phyloP scores from a whole-genome alignment of 1,140 invertebrate species.

The Psix sp. region DNA sequence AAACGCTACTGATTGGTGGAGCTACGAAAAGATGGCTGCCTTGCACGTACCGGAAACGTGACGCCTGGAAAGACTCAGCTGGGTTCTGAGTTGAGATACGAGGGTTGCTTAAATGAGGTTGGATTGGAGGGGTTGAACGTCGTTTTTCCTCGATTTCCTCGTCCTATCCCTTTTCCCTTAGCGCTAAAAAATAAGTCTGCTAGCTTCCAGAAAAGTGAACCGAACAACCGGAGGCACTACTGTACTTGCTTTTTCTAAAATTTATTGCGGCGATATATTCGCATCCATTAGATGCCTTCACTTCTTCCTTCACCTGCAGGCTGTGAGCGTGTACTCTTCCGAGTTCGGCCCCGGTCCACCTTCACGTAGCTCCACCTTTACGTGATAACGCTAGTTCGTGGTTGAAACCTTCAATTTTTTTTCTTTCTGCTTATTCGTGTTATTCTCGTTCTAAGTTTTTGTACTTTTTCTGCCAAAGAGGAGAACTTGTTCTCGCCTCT shows the following conservation, averaged over 20 bases:
- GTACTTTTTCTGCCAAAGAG: conserved; percentile 44
- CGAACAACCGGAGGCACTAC: conserved; percentile 51
- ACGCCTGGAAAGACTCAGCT: conserved; percentile 62
- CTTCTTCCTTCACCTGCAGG: conserved; percentile 62
- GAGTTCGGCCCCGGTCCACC: conserved; percentile 49
- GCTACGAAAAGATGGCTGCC: conserved; percentile 71
- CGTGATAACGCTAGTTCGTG: conserved; percentile 41
- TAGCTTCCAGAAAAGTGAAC: conserved; percentile 56
- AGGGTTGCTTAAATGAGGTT: conserved; percentile 25
- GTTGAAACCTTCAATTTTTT: conserved; percentile 18
- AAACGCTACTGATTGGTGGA: conserved; percentile 64
- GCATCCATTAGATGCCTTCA: conserved; percentile 76
- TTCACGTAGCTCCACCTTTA: conserved; percentile 43
- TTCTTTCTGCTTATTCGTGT: conserved; percentile 35
- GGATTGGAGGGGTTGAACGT: conserved; percentile 11
- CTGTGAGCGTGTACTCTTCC: conserved; percentile 67
- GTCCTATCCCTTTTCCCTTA: conserved; percentile 24
- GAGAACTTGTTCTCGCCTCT: conserved; percentile 60
- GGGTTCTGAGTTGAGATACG: conserved; percentile 59
- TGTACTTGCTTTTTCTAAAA: conserved; percentile 73
- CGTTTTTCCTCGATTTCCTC: conserved; percentile 56
- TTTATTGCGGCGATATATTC: conserved; percentile 78
- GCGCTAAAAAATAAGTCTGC: conserved; percentile 44
- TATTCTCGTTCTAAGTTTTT: conserved; percentile 35
- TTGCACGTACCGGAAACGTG: conserved; percentile 70